These are phyloP conservation scores for Chamaetylas fuelleborni DNA, from an alignment of 2,113 vertebrate species.

Conservation along the genomic window DNA sequence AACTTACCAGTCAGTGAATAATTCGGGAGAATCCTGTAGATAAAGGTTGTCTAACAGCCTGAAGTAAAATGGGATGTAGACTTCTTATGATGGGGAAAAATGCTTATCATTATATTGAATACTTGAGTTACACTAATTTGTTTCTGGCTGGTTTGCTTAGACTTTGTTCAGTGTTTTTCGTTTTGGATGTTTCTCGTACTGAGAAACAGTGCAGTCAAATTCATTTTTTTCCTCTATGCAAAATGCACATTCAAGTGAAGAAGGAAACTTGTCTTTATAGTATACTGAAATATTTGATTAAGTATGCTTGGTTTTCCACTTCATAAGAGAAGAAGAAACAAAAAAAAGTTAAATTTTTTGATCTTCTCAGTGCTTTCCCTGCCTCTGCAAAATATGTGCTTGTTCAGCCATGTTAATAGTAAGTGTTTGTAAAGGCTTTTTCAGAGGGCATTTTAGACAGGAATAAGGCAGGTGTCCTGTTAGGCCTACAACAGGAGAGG, in stretches of 20 bases:
- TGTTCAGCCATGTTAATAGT: background rate
- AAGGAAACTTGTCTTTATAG: background rate
- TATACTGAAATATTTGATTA: background rate
- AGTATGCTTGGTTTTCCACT: background rate
- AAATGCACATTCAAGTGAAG: background rate
- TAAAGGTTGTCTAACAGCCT: background rate
- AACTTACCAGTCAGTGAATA: background rate
- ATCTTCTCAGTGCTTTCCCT: background rate
- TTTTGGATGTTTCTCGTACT: rapidly evolving
- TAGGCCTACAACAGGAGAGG: background rate
- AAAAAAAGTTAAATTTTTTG: background rate
- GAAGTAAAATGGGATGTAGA: background rate
- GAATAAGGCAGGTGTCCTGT: background rate
- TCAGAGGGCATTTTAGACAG: background rate
- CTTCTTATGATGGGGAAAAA: background rate
- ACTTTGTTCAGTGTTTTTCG: background rate
- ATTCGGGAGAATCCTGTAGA: background rate
- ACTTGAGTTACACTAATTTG: background rate
- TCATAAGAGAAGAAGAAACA: background rate
- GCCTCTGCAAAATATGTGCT: background rate
- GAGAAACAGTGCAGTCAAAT: background rate
- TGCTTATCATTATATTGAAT: background rate
- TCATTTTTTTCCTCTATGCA: background rate
- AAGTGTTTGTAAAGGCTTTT: background rate
- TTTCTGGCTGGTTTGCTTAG: background rate